phyloP scores from a whole-genome alignment of 1,140 invertebrate species.

The Nasonia longicornis region DNA sequence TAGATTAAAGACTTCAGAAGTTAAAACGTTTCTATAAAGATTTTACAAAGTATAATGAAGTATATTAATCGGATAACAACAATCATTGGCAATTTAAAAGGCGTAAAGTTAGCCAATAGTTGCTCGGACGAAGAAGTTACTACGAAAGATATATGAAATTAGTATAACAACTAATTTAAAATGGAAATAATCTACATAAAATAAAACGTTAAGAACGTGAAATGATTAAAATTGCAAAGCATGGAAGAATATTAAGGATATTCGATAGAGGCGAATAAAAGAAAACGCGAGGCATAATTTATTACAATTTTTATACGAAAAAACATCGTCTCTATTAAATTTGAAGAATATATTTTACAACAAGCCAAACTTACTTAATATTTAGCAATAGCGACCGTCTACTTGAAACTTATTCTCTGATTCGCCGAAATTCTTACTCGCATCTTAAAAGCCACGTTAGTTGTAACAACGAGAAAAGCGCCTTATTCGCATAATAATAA shows the following conservation, averaged over 20 bases:
- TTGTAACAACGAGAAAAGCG: slow-evolving; percentile 37
- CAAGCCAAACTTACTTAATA: slow-evolving; percentile 32
- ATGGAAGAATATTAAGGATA: slow-evolving; percentile 32
- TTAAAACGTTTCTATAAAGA: slow-evolving; percentile 25
- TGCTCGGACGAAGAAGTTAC: background rate
- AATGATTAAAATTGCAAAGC: slow-evolving; percentile 28
- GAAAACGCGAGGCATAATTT: slow-evolving; percentile 31
- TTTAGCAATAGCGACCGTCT: slow-evolving; percentile 8
- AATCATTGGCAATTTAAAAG: slow-evolving; percentile 14
- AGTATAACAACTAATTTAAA: slow-evolving; percentile 38
- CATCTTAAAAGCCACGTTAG: slow-evolving; percentile 38
- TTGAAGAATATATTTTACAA: slow-evolving; percentile 44
- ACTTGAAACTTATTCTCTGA: slow-evolving; percentile 43
- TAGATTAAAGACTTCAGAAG: slow-evolving; percentile 25
- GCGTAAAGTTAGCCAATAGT: background rate
- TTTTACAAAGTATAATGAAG: slow-evolving; percentile 33
- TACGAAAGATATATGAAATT: slow-evolving; percentile 31
- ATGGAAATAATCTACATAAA: slow-evolving; percentile 37
- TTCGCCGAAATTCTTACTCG: slow-evolving; percentile 11
- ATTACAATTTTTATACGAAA: slow-evolving; percentile 30
- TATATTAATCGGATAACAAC: slow-evolving; percentile 2
- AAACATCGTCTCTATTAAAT: slow-evolving; percentile 37
- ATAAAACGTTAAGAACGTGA: slow-evolving; percentile 40
- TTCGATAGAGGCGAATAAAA: slow-evolving; percentile 40
- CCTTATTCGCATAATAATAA: slow-evolving; percentile 14